These are phyloP conservation scores for Hemistola chrysoprasaria DNA, from an alignment of 2,888 invertebrate species.

Conservation along the genomic window DNA sequence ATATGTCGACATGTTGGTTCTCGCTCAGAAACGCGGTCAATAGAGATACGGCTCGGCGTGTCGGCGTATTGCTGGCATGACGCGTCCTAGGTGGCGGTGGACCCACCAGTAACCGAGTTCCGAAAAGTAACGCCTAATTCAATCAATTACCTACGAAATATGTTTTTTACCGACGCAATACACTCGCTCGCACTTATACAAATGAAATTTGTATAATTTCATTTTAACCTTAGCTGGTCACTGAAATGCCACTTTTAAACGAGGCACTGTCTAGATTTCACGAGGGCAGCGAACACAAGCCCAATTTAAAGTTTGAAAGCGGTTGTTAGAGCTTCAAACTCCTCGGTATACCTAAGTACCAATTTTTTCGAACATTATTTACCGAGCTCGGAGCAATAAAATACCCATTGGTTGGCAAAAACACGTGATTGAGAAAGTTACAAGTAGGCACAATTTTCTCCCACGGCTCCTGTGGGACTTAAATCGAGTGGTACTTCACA, in stretches of 20 bases:
- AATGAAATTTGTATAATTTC: no score
- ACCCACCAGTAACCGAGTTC: no score
- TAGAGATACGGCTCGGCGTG: no score
- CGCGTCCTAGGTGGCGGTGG: no score
- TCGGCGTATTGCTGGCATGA: no score
- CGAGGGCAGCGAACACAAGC: slow-evolving; percentile 30
- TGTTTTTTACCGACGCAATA: no score
- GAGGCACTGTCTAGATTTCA: slow-evolving; percentile 37
- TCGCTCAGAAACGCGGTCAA: no score
- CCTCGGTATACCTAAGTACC: slow-evolving; percentile 16
- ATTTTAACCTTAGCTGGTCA: slow-evolving; percentile 16
- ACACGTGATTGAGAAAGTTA: slow-evolving; percentile 26
- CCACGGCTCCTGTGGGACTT: slow-evolving; percentile 31
- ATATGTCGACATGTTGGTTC: no score
- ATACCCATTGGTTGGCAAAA: slow-evolving; percentile 27
- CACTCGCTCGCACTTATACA: no score
- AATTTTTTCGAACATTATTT: slow-evolving; percentile 37
- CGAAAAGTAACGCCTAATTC: no score
- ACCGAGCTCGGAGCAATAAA: slow-evolving; percentile 42
- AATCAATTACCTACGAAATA: no score
- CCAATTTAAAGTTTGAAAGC: slow-evolving; percentile 50
- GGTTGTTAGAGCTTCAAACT: slow-evolving; percentile 40
- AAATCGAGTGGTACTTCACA: slow-evolving; percentile 25
- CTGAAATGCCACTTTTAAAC: slow-evolving; percentile 23
- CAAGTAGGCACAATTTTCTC: slow-evolving; percentile 21